phyloP scores from a whole-genome alignment of 2,888 invertebrate genomes.

The Hypselothyrea guttata region DNA sequence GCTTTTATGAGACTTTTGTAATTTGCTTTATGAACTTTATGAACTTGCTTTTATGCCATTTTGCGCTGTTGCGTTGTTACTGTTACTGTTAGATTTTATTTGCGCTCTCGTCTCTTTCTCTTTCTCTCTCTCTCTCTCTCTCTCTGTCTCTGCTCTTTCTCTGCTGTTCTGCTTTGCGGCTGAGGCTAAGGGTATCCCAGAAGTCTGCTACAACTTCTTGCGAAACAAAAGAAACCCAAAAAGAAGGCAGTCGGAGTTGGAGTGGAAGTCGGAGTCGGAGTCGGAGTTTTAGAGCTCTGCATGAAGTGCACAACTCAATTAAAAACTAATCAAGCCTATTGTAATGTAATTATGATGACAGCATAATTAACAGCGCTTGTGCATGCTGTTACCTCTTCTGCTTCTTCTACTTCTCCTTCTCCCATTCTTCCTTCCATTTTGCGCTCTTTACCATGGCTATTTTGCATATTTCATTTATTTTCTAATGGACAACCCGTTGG shows the following conservation, averaged over 20 bases:
- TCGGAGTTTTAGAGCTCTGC: conserved; percentile 38
- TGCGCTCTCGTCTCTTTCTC: conserved; percentile 6
- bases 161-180: neutral
- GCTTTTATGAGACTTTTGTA: conserved; percentile 68
- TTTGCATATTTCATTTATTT: conserved; percentile 56
- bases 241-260: no score
- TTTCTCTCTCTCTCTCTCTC: neutral
- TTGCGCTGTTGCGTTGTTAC: conserved; percentile 29
- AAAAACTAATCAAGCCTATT: conserved; percentile 79
- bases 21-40: conserved; percentile 76
- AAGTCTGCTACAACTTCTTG: no score
- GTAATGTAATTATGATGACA: conserved; percentile 77
- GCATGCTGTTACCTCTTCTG: conserved; percentile 19
- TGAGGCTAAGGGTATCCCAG: no score
- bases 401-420: neutral
- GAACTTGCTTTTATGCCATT: conserved; percentile 63
- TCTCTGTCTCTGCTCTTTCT: no score
- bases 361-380: conserved; percentile 70
- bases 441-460: conserved; percentile 23
- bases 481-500: conserved; percentile 69
- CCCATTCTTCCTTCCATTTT: conserved; percentile 16
- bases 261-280: conserved; percentile 9
- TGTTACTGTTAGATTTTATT: no score
- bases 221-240: no score
- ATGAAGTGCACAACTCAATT: conserved; percentile 71